These are phyloP conservation scores for Aurelia sp. DNA, from an alignment of 30 jellyfish, hydroid and myxozoan species.

Conservation along the genomic window DNA sequence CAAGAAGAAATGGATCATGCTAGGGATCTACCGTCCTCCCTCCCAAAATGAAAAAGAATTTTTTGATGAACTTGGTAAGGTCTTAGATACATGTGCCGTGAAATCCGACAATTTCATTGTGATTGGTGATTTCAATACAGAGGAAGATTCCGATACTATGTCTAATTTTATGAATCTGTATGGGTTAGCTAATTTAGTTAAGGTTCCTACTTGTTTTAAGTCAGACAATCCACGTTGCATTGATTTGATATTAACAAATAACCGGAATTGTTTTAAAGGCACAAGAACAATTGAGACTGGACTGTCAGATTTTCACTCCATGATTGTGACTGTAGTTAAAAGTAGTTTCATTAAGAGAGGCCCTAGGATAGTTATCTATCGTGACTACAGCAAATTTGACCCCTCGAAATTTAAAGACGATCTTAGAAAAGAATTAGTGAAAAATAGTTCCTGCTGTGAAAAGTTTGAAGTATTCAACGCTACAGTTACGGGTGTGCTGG, in stretches of 20 bases:
- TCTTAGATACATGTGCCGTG: slow-evolving; percentile 20
- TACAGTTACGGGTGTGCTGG: too few species aligned
- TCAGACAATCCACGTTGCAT: slow-evolving; percentile 1
- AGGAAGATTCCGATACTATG: slow-evolving; percentile 28
- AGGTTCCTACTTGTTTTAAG: neutral
- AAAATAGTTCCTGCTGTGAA: neutral
- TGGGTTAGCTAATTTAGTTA: slow-evolving; percentile 41
- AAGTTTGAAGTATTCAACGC: too few species aligned
- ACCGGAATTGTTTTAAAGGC: neutral
- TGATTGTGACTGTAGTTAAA: slow-evolving; percentile 7
- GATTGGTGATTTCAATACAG: slow-evolving; percentile 45
- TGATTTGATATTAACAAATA: slow-evolving; percentile 3
- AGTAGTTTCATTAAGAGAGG: slow-evolving; percentile 34
- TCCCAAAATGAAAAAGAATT: slow-evolving; percentile 33
- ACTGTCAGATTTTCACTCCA: slow-evolving; percentile 6
- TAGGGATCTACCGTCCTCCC: neutral
- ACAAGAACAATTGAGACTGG: slow-evolving; percentile 23
- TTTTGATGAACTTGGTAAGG: slow-evolving; percentile 20
- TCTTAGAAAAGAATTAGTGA: neutral
- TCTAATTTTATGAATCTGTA: slow-evolving; percentile 52
- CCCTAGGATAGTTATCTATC: slow-evolving; percentile 23
- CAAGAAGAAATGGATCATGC: slow-evolving; percentile 53
- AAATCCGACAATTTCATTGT: slow-evolving; percentile 39
- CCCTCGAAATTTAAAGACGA: slow-evolving; percentile 45
- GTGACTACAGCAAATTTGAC: slow-evolving; percentile 48